Evolutionary conservation across 2,888 invertebrate species (phyloP).

Genomic region (Lissonota sp.): DNA sequence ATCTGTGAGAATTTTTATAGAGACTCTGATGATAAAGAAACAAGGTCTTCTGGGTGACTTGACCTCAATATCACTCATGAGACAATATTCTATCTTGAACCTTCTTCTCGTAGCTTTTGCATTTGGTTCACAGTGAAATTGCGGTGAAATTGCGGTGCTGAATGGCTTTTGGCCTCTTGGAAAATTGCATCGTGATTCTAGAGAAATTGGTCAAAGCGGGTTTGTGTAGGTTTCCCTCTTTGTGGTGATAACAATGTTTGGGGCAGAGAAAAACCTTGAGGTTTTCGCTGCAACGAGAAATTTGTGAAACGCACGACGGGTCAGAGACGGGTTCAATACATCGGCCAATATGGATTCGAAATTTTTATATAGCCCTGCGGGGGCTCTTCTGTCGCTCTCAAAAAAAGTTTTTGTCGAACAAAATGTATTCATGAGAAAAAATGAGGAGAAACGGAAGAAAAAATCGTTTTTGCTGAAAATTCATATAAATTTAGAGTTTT

Average conservation of each 20-base stretch:
- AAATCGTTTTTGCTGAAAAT: too few relatives aligned
- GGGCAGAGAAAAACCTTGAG: conserved; percentile 9
- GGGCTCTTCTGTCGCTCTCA: neutral
- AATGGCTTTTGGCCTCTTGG: conserved; percentile 16
- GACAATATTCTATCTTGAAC: too few relatives aligned
- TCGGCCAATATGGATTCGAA: conserved; percentile 26
- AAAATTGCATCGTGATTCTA: conserved; percentile 53
- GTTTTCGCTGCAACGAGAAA: conserved; percentile 27
- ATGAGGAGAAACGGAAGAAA: too few relatives aligned
- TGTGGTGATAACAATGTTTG: conserved; percentile 16
- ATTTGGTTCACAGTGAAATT: neutral
- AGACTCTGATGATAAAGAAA: too few relatives aligned
- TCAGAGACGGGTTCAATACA: conserved; percentile 14
- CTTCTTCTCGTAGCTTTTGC: neutral
- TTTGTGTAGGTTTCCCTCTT: conserved; percentile 3
- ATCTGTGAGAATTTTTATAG: too few relatives aligned
- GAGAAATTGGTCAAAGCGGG: conserved; percentile 43
- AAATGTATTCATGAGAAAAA: neutral
- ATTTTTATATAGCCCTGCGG: conserved; percentile 28
- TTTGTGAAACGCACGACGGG: conserved; percentile 10
- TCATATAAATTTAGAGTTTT: too few relatives aligned
- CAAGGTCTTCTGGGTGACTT: too few relatives aligned
- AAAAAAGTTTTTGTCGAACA: too few relatives aligned
- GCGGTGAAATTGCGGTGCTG: neutral
- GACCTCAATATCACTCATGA: too few relatives aligned